phyloP scores from a whole-genome alignment of 2,113 vertebrate species.

The Pelodiscus sinensis region DNA sequence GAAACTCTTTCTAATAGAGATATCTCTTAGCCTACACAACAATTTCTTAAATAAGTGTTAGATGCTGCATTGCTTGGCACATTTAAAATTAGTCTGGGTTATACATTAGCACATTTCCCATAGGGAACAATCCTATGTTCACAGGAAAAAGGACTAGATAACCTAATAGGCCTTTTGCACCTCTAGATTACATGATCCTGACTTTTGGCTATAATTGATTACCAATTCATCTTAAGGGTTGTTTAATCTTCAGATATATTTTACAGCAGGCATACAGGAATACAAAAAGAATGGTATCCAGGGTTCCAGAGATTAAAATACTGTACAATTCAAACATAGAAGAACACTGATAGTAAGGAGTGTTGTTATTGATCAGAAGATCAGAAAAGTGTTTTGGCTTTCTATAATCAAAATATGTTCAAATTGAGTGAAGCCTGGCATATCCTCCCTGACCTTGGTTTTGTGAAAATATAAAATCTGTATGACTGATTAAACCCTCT shows the following conservation, averaged over 20 bases:
- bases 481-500: not conserved
- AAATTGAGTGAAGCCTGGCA: not conserved
- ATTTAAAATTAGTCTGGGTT: not conserved
- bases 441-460: not conserved
- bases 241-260: not conserved
- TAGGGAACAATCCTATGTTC: not conserved
- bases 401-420: not conserved
- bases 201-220: accelerated
- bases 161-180: not conserved
- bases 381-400: not conserved
- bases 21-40: not conserved
- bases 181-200: not conserved
- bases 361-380: not conserved
- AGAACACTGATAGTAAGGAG: not conserved
- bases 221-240: not conserved
- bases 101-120: not conserved
- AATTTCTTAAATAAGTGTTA: not conserved
- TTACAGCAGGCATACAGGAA: not conserved
- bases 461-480: not conserved
- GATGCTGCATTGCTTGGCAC: not conserved
- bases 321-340: not conserved
- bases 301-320: not conserved
- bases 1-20: not conserved
- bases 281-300: not conserved
- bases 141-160: not conserved